phyloP scores from a whole-genome alignment of 1,140 invertebrate genomes.

The Aphaenogaster rudis region DNA sequence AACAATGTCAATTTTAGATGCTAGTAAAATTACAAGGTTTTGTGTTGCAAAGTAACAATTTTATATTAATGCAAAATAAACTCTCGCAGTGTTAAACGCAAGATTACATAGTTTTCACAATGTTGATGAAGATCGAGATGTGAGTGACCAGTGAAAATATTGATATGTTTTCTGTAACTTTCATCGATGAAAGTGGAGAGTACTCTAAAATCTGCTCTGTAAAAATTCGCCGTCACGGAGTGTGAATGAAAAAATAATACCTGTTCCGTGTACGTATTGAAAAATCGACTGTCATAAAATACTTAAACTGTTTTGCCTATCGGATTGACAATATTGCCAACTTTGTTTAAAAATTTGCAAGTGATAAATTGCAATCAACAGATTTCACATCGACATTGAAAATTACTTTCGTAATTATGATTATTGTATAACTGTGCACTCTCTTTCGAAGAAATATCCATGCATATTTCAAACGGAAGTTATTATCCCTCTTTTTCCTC shows the following conservation, averaged over 20 bases:
- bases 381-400: not conserved
- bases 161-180: slow-evolving; percentile 43
- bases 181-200: slow-evolving; percentile 17
- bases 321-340: not conserved
- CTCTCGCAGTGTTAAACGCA: not conserved
- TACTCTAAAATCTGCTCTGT: slow-evolving; percentile 17
- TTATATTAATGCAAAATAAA: not conserved
- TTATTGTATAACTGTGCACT: not conserved
- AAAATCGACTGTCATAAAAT: slow-evolving; percentile 30
- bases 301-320: slow-evolving; percentile 18
- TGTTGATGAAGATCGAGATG: slow-evolving; percentile 24
- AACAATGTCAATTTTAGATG: slow-evolving; percentile 2
- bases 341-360: not conserved
- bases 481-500: not conserved
- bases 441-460: not conserved
- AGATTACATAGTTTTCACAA: not conserved
- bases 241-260: slow-evolving; percentile 28
- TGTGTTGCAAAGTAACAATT: not conserved
- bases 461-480: not conserved
- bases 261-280: not conserved
- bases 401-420: not conserved
- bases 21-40: slow-evolving; percentile 4
- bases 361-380: not conserved
- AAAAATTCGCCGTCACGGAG: slow-evolving; percentile 22
- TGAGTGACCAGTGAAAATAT: slow-evolving; percentile 26